Base-by-base conservation (phyloP, 2,797 vertebrate species). In the Manis pentadactyla region DNA sequence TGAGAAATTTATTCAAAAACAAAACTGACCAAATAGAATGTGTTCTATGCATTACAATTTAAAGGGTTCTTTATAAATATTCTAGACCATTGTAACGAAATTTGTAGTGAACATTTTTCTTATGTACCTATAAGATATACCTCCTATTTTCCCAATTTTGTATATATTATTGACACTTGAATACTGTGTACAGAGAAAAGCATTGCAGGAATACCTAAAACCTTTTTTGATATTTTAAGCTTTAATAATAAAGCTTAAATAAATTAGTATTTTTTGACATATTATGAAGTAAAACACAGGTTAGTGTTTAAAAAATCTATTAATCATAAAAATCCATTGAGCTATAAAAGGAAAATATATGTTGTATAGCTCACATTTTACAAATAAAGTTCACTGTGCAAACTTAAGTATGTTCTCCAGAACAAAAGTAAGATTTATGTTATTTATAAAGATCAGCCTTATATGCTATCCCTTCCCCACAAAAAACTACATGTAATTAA, bases 321-420 rank as follows among this genome's bases (percentile, higher is more conserved):
- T 64, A 96, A 93, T 34, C 7, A 37, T 66, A 98, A 98, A 99
- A 98, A 98, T 97, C 98, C 98, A 98, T 97, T 98, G 96, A 96
- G 98, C 96, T 87, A 98, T 98, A 98, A 99, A 99, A 99, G 97
- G 98, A 98, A 99, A 99, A 99, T 98, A 98, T 94, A 97, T 98
- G 97, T 97, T 99, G 98, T 97, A 96, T 98, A 98, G 97, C 97
- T 98, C 98, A 98, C 97, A 99, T 99, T 99, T 99, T 98, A 98
- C 98, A 97, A 98, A 98, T 98, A 98, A 99, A 99, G 97, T 98
- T 98, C 98, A 98, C 96, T 98, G 96, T 98, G 99, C 99, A 99
- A 99, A 99, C 95, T 98, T 96, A 96, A 98, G 98, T 96, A 98
- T 71, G 97, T 95, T 98, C 95, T 98, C 97, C 97, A 98, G 96